Evolutionary conservation across 2,888 invertebrate species (phyloP).

Genomic region (Cyrtodaria siliqua): DNA sequence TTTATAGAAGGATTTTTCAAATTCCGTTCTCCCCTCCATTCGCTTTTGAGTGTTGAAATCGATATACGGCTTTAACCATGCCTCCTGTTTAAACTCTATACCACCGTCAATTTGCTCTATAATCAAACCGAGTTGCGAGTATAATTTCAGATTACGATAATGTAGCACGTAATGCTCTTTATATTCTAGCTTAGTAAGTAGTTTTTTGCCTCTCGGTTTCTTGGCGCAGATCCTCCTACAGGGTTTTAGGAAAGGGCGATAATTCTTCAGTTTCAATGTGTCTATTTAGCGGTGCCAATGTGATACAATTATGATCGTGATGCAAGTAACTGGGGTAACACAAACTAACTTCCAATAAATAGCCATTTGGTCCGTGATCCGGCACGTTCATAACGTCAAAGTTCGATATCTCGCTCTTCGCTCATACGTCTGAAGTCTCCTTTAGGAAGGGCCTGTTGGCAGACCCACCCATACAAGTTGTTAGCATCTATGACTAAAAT

Average conservation of each 20-base stretch:
- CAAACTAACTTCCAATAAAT: constrained; percentile 33
- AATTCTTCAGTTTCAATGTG: constrained; percentile 5
- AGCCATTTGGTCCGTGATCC: constrained; percentile 19
- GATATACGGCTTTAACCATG: constrained; percentile 83
- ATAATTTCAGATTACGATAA: constrained; percentile 26
- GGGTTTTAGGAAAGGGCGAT: constrained; percentile 30
- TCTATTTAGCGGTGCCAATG: constrained; percentile 25
- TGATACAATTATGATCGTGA: constrained; percentile 25
- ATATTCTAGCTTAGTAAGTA: constrained; percentile 28
- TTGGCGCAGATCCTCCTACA: constrained; percentile 8
- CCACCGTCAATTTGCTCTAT: constrained; percentile 76
- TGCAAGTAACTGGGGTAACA: constrained; percentile 28
- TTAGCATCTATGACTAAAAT: constrained; percentile 16
- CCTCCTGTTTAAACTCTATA: constrained; percentile 71
- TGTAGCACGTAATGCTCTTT: constrained; percentile 32
- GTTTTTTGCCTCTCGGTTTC: constrained; percentile 26
- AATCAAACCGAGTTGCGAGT: constrained; percentile 59
- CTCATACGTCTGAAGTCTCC: constrained; percentile 55
- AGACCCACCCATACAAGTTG: constrained; percentile 53
- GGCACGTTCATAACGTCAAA: constrained; percentile 23
- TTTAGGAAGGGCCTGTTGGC: constrained; percentile 71
- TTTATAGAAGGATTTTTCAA: constrained; percentile 81
- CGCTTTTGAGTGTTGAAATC: constrained; percentile 69
- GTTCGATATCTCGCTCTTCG: too few relatives aligned
- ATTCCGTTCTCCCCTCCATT: constrained; percentile 68